Evolutionary conservation across 1,140 invertebrate genomes (phyloP).

Genomic region (Apis cerana): DNA sequence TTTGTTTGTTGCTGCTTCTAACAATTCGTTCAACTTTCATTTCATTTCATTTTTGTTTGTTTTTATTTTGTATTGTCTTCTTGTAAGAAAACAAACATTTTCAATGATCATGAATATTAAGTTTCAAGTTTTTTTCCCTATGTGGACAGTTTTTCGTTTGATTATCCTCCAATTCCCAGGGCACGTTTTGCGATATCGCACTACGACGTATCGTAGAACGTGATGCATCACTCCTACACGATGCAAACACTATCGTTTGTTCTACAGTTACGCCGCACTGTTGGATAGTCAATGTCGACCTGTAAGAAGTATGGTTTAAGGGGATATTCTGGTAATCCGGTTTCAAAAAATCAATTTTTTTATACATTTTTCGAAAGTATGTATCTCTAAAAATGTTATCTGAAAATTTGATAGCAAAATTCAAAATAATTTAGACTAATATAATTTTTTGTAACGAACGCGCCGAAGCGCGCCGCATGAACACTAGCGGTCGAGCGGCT

Average conservation of each 20-base stretch:
- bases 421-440: no score
- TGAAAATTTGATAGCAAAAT: no score
- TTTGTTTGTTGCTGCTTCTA: not conserved
- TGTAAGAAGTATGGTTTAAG: conserved; percentile 78
- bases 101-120: conserved; percentile 36
- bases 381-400: no score
- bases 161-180: conserved; percentile 56
- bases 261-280: conserved; percentile 61
- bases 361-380: no score
- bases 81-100: conserved; percentile 28
- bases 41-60: not conserved
- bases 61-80: not conserved
- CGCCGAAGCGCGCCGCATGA: no score
- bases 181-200: conserved; percentile 24
- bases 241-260: conserved; percentile 37
- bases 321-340: no score
- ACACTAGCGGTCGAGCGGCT: no score
- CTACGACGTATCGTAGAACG: conserved; percentile 33
- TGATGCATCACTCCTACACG: conserved; percentile 44
- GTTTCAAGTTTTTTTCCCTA: conserved; percentile 35
- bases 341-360: no score
- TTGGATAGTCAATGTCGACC: conserved; percentile 73
- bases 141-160: conserved; percentile 23
- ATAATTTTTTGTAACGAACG: no score
- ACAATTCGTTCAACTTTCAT: conserved; percentile 5